phyloP scores from a whole-genome alignment of 2,888 invertebrate species.

The Uloborus plumipes region DNA sequence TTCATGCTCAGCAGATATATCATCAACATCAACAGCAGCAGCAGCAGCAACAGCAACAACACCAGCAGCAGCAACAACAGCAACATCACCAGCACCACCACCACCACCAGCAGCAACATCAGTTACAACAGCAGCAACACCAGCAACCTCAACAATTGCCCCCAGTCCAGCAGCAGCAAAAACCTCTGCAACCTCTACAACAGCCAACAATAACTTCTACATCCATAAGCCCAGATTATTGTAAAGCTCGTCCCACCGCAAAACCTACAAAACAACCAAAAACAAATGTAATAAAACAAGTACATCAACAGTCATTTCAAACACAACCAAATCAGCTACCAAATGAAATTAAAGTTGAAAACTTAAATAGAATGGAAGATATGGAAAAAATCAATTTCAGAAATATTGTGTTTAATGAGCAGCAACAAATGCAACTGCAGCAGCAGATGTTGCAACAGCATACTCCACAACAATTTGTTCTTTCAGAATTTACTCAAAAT shows the following conservation, averaged over 20 bases:
- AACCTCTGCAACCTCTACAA: slow-evolving; percentile 24
- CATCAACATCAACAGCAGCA: not conserved
- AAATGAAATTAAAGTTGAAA: slow-evolving; percentile 41
- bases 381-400: slow-evolving; percentile 63
- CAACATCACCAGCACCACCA: slow-evolving; percentile 10
- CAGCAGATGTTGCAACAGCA: slow-evolving; percentile 71
- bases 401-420: slow-evolving; percentile 68
- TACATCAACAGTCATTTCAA: slow-evolving; percentile 65
- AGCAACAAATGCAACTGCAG: slow-evolving; percentile 67
- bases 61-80: not conserved
- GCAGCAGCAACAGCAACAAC: slow-evolving; percentile 12
- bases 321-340: slow-evolving; percentile 63
- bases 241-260: slow-evolving; percentile 17
- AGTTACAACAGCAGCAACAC: not conserved
- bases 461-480: slow-evolving; percentile 65
- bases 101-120: slow-evolving; percentile 28
- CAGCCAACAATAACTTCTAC: slow-evolving; percentile 17
- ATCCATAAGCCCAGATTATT: slow-evolving; percentile 42
- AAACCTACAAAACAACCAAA: slow-evolving; percentile 44
- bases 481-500: slow-evolving; percentile 65
- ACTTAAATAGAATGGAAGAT: slow-evolving; percentile 60
- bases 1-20: slow-evolving; percentile 34
- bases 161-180: slow-evolving; percentile 27
- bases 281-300: slow-evolving; percentile 49
- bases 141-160: not conserved